phyloP scores from a whole-genome alignment of 2,888 invertebrate genomes.

The Eupithecia inturbata region DNA sequence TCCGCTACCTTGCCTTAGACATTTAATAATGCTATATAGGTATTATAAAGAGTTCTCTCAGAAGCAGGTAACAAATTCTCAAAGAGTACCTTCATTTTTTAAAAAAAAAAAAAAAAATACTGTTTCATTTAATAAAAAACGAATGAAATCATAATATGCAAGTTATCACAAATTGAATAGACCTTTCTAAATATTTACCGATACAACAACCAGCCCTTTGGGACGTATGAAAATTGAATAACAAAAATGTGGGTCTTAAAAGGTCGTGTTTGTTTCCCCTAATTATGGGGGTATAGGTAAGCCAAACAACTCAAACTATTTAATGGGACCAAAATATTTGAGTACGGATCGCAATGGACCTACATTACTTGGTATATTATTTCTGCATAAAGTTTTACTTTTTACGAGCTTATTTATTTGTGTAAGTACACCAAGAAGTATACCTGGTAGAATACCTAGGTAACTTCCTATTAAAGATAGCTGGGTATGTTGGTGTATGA shows the following conservation, averaged over 20 bases:
- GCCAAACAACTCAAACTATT: conserved; percentile 24
- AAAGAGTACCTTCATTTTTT: too few species aligned
- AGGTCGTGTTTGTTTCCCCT: conserved; percentile 27
- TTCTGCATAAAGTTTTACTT: not conserved
- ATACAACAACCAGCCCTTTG: conserved; percentile 7
- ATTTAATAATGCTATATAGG: too few species aligned
- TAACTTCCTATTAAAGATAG: not conserved
- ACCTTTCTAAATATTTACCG: conserved; percentile 17
- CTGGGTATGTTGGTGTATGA: not conserved
- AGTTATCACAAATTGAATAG: conserved; percentile 2
- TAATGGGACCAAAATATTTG: conserved; percentile 13
- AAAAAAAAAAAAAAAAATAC: too few species aligned
- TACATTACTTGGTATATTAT: conserved; percentile 28
- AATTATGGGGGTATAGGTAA: conserved; percentile 18
- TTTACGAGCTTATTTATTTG: not conserved
- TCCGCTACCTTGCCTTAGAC: not conserved
- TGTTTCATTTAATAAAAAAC: too few species aligned
- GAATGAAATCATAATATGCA: conserved; percentile 3
- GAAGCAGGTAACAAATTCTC: too few species aligned
- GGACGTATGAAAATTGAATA: conserved; percentile 22
- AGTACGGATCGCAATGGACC: conserved; percentile 12
- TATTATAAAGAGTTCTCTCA: not conserved
- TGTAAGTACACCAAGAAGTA: not conserved
- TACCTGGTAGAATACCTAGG: not conserved
- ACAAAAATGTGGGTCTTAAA: conserved; percentile 21